Evolutionary conservation across 2,888 invertebrate genomes (phyloP), one percentile per base, ranked within the genome.

Genomic region (Diloba caeruleocephala): DNA sequence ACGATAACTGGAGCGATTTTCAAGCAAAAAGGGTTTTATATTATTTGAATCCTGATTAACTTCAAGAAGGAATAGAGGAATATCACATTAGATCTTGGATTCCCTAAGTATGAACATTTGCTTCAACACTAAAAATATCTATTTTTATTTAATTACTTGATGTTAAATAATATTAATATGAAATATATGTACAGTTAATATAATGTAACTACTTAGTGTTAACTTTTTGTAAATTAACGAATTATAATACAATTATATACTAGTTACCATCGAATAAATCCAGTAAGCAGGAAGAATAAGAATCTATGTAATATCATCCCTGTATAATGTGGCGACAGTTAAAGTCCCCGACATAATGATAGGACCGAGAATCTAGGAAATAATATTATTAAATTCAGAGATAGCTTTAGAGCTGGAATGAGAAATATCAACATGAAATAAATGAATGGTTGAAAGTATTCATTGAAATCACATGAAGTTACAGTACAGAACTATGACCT

Each of bases 1-100:
- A 95, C 95, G 1, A 95, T 97, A 37, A 96, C 97, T 31, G 96
- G 96, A 29, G 96, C 96, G 12, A 94, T 96, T 71, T 96, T 95
- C 73, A 96, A 96, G 59, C 88, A 90, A 46, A 89, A 84, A 48
- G n/a, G 23, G 9, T 6, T 38, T 10, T 14, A 25, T 25, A 17
- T 10, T 2, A n/a, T n/a, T n/a, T n/a, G n/a, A n/a, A 10, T 7
- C 6, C 10, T 28, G 15, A 14, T n/a, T 13, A 32, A 23, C 17
- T 44, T 28, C 23, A 39, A 44, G 28, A 25, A 49, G 53, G 57
- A 58, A 48, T 58, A 49, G 49, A 37, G 26, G 14, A 31, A 28
- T 28, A 13, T 31, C n/a, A 13, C 31, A 46, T 33, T 12, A 12
- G 32, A 38, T 33, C 8, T 6, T 15, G 15, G 29, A 29, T 29